phyloP scores from a whole-genome alignment of 23 tunicate species.

The Halocynthia aurantium region DNA sequence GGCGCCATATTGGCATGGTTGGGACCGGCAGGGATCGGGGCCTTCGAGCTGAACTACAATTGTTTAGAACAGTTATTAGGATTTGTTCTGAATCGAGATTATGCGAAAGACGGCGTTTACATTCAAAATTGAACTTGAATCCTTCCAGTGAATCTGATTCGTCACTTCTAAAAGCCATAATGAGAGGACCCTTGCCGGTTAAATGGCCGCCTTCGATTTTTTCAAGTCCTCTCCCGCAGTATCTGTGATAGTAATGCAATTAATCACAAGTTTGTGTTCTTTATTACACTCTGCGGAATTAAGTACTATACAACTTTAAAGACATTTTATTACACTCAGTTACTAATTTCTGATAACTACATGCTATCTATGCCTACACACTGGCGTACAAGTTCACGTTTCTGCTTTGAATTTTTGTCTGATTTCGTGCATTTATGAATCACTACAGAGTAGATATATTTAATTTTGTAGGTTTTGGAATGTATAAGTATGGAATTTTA shows the following conservation, averaged over 20 bases:
- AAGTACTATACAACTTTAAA: too few relatives aligned
- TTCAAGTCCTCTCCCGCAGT: constrained; percentile 68
- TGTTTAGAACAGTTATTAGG: background rate
- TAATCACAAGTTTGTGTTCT: background rate
- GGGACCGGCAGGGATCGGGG: constrained; percentile 69
- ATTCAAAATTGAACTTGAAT: constrained; percentile 52
- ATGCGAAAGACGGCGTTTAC: constrained; percentile 25
- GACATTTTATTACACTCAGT: too few relatives aligned
- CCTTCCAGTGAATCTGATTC: constrained; percentile 54
- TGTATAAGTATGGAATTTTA: too few relatives aligned
- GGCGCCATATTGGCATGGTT: constrained; percentile 72
- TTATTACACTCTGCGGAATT: too few relatives aligned
- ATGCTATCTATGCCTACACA: too few relatives aligned
- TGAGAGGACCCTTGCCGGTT: constrained; percentile 67
- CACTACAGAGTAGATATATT: too few relatives aligned
- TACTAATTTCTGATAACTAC: too few relatives aligned
- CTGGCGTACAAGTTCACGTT: too few relatives aligned
- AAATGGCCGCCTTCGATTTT: constrained; percentile 56
- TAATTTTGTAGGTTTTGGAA: too few relatives aligned
- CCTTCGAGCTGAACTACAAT: constrained; percentile 68
- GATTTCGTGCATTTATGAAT: too few relatives aligned
- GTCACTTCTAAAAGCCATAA: constrained; percentile 59
- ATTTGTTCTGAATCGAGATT: background rate
- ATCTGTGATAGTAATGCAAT: constrained; percentile 20
- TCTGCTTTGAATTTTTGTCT: too few relatives aligned